These are phyloP conservation scores for Caranx melampygus DNA, from an alignment of 2,113 vertebrate species.

Conservation along the genomic window DNA sequence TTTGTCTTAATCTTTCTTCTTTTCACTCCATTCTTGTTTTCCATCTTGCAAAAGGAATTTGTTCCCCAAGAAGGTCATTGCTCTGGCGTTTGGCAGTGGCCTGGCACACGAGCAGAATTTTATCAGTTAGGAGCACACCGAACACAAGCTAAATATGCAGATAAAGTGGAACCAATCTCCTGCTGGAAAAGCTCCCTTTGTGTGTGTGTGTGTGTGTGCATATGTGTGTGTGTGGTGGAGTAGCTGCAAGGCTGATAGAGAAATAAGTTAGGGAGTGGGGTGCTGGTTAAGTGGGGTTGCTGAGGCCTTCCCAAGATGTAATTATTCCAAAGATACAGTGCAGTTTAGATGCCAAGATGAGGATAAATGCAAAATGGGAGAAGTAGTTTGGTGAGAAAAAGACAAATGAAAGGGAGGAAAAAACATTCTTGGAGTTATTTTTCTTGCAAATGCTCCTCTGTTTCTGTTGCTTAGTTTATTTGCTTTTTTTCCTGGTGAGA, in stretches of 20 bases:
- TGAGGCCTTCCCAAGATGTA: constrained; percentile 36
- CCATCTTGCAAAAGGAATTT: constrained; percentile 65
- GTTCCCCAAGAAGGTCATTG: constrained; percentile 71
- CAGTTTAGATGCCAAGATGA: constrained; percentile 22
- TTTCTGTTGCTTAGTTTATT: constrained; percentile 29
- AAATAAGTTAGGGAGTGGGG: constrained; percentile 40
- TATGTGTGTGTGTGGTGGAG: constrained; percentile 10
- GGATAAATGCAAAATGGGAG: neutral
- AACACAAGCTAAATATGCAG: constrained; percentile 77
- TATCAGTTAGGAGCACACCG: constrained; percentile 75
- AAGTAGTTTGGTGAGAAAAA: neutral
- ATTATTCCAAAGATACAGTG: constrained; percentile 17
- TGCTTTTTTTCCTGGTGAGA: constrained; percentile 35
- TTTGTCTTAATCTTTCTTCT: constrained; percentile 28
- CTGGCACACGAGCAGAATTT: constrained; percentile 72
- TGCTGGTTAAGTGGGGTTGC: constrained; percentile 38
- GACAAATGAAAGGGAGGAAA: constrained; percentile 6
- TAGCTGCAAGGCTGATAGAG: constrained; percentile 24
- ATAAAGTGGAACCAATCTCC: constrained; percentile 74
- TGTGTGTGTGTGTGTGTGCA: constrained; percentile 24
- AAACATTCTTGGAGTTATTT: neutral
- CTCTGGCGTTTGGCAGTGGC: constrained; percentile 64
- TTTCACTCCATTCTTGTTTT: constrained; percentile 28
- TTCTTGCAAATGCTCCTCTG: neutral
- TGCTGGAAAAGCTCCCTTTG: constrained; percentile 65